These are phyloP conservation scores for Mechanitis messenoides DNA, from an alignment of 2,888 invertebrate species.

Conservation along the genomic window DNA sequence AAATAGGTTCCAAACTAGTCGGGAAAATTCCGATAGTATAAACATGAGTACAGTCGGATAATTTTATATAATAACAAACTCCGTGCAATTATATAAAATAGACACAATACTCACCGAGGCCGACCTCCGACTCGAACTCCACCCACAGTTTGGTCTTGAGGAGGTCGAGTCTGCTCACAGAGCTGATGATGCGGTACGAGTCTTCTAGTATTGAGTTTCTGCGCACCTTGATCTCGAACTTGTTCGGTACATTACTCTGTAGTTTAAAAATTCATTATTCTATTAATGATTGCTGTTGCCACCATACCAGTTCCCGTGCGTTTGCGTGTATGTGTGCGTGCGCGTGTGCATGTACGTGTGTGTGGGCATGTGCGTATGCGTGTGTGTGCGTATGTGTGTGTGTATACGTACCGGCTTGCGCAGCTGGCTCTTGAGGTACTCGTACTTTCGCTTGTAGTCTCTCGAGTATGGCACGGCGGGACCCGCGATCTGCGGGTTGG, in stretches of 20 bases:
- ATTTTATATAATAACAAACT: too few species aligned
- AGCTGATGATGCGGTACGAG: conserved; percentile 96
- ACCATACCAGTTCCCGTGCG: too few species aligned
- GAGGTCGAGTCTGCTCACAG: conserved; percentile 91
- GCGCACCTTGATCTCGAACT: conserved; percentile 96
- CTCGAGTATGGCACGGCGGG: conserved; percentile 98
- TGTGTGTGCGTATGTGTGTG: conserved; percentile 2
- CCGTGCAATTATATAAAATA: not conserved
- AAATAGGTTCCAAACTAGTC: too few species aligned
- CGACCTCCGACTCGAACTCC: conserved; percentile 98
- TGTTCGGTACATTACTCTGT: conserved; percentile 96
- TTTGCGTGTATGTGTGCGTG: too few species aligned
- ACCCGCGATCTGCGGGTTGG: conserved; percentile 97
- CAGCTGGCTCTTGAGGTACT: conserved; percentile 97
- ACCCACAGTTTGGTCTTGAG: conserved; percentile 99
- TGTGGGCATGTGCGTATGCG: conserved; percentile 2
- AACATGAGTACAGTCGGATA: too few species aligned
- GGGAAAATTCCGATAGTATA: too few species aligned
- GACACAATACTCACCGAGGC: conserved; percentile 72
- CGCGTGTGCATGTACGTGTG: too few species aligned
- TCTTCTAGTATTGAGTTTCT: conserved; percentile 96
- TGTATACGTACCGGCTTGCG: conserved; percentile 87
- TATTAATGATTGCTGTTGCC: too few species aligned
- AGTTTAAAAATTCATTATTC: conserved; percentile 32
- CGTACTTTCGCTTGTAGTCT: conserved; percentile 99